Percentiles rank a stretch among this genome's conserved stretches.
Evolutionary conservation across 2,888 invertebrate genomes (phyloP).

Genomic region (Agonum fuliginosum): DNA sequence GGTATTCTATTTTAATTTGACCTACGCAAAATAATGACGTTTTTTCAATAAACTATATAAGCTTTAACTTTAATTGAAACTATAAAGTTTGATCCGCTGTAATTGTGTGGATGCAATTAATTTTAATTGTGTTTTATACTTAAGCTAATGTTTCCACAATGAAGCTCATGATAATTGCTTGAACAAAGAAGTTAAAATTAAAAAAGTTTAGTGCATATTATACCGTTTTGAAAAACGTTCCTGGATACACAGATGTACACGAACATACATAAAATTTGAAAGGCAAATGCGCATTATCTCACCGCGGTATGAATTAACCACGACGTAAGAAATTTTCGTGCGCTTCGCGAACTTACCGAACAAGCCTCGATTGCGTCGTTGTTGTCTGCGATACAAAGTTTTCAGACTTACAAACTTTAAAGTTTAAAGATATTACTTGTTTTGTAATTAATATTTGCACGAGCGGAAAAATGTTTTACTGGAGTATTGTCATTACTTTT

Average conservation of each 20-base stretch:
- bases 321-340: constrained; percentile 17
- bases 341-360: neutral
- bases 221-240: neutral
- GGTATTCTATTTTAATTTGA: too few species aligned
- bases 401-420: constrained; percentile 3
- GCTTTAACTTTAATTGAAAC: neutral
- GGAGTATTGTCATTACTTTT: neutral
- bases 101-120: neutral
- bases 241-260: constrained; percentile 12
- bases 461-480: neutral
- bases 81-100: neutral
- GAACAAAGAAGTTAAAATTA: constrained; percentile 28
- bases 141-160: neutral
- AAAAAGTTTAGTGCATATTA: constrained; percentile 33
- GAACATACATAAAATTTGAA: constrained; percentile 42
- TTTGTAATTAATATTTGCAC: constrained; percentile 11
- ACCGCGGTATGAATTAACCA: constrained; percentile 22
- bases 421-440: neutral
- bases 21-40: too few species aligned
- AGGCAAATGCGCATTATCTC: constrained; percentile 32
- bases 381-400: neutral
- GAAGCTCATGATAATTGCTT: neutral
- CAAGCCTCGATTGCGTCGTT: neutral
- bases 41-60: too few species aligned
- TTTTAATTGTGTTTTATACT: neutral